A percentile compares a stretch with the other conserved stretches of the same genome.
phyloP scores from a whole-genome alignment of 2,113 vertebrate genomes.

The Hydropotes inermis region DNA sequence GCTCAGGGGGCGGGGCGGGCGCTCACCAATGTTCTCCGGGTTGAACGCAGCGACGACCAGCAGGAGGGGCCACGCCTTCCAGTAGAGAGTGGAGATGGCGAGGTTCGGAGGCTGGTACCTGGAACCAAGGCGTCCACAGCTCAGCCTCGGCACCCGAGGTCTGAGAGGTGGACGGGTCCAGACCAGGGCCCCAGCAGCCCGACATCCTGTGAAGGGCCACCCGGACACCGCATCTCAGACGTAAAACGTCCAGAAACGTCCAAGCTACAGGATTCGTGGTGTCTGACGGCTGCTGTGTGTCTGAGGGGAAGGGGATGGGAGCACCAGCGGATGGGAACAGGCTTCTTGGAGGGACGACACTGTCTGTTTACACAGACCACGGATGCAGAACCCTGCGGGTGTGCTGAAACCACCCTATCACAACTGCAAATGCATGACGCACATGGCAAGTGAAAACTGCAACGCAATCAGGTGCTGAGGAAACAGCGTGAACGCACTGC shows the following conservation, averaged over 20 bases:
- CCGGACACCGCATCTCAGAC: rapidly evolving
- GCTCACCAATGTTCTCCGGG: slow-evolving; percentile 96
- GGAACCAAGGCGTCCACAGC: background rate
- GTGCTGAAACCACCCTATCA: rapidly evolving
- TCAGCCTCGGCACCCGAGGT: rapidly evolving
- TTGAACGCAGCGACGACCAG: slow-evolving; percentile 97
- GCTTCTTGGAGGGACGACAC: rapidly evolving
- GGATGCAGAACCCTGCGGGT: rapidly evolving
- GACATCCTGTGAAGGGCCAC: background rate
- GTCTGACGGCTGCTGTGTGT: rapidly evolving
- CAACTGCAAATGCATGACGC: rapidly evolving
- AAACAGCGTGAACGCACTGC: rapidly evolving
- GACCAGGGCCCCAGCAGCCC: background rate
- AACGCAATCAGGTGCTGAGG: rapidly evolving
- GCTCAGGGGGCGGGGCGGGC: rapidly evolving
- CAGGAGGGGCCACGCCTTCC: slow-evolving; percentile 97
- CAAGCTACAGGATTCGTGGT: rapidly evolving
- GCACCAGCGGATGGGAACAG: rapidly evolving
- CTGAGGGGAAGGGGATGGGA: rapidly evolving
- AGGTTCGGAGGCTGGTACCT: slow-evolving; percentile 97
- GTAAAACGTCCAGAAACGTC: rapidly evolving
- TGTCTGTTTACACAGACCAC: rapidly evolving
- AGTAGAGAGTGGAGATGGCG: slow-evolving; percentile 96
- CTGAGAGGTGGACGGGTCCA: rapidly evolving
- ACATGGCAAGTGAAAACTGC: rapidly evolving